These are phyloP conservation scores for Neoarius graeffei DNA, from an alignment of 2,113 vertebrate species.

Conservation along the genomic window DNA sequence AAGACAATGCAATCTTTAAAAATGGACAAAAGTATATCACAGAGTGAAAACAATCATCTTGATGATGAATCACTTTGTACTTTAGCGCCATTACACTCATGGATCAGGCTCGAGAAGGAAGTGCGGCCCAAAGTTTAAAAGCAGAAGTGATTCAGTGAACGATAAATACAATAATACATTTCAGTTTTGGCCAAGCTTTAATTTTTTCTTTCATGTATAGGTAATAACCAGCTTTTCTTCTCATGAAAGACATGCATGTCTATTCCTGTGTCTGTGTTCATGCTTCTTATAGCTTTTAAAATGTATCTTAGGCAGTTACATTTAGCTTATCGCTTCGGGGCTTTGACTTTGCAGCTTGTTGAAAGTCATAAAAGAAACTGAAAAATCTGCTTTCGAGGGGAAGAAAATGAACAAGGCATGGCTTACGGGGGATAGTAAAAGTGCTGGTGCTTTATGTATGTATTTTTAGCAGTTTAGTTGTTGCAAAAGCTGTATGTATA, in stretches of 20 bases:
- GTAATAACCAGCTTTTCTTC: not conserved
- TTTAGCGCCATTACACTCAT: not conserved
- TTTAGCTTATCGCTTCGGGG: not conserved
- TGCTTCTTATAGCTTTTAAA: not conserved
- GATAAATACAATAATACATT: not conserved
- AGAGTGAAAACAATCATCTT: not conserved
- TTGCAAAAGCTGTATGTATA: not conserved
- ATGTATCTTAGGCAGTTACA: not conserved
- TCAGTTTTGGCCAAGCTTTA: too few species aligned
- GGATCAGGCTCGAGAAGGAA: not conserved
- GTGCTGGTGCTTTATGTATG: not conserved
- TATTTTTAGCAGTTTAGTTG: not conserved
- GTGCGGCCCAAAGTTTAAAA: not conserved
- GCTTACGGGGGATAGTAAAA: not conserved
- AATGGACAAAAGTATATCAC: not conserved
- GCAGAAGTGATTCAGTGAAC: not conserved
- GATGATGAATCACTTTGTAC: not conserved
- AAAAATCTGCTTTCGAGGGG: not conserved
- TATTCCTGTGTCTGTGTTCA: slow-evolving; percentile 10
- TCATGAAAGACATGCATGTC: not conserved
- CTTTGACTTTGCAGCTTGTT: slow-evolving; percentile 18
- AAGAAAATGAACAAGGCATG: not conserved
- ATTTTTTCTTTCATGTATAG: not conserved
- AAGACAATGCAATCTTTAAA: not conserved
- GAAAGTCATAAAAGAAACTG: slow-evolving; percentile 4